Percentiles rank a stretch among this genome's conserved stretches.
phyloP scores from a whole-genome alignment of 2,888 invertebrate species.

The Anticlea derivata region DNA sequence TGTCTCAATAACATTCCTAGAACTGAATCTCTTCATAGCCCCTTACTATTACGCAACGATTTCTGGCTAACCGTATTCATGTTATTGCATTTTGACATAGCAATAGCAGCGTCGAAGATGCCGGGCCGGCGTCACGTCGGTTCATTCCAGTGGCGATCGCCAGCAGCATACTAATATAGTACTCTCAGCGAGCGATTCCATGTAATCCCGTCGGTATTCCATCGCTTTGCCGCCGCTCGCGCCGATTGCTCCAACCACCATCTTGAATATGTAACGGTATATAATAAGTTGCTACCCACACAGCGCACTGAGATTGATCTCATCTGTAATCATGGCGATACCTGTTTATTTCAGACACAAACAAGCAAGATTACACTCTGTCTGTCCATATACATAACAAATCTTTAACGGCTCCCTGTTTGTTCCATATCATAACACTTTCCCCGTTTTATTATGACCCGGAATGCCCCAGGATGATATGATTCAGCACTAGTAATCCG shows the following conservation, averaged over 20 bases:
- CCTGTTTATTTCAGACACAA: conserved; percentile 13
- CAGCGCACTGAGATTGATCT: conserved; percentile 35
- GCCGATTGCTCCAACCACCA: conserved; percentile 67
- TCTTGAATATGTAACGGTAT: conserved; percentile 75
- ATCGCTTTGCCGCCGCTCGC: conserved; percentile 37
- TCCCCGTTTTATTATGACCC: conserved; percentile 42
- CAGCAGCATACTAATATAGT: conserved; percentile 78
- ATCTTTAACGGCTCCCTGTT: conserved; percentile 7
- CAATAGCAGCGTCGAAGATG: conserved; percentile 57
- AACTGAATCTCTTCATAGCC: conserved; percentile 6
- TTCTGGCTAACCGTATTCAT: conserved; percentile 56
- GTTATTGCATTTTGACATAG: conserved; percentile 72
- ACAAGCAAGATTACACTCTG: conserved; percentile 6
- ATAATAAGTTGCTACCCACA: conserved; percentile 45
- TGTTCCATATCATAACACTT: conserved; percentile 35
- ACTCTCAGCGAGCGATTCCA: conserved; percentile 68
- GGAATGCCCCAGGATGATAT: conserved; percentile 43
- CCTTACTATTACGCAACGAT: conserved; percentile 25
- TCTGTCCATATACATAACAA: conserved; percentile 2
- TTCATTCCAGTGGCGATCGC: conserved; percentile 76
- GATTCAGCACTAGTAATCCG: conserved; percentile 67
- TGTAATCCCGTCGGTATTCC: conserved; percentile 72
- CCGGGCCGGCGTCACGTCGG: conserved; percentile 67
- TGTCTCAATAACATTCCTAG: conserved; percentile 1
- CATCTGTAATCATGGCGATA: conserved; percentile 14